Percentiles rank a stretch among this genome's conserved stretches.
These are phyloP conservation scores for Seladonia tumulorum DNA, from an alignment of 2,888 invertebrate species.

Conservation along the genomic window DNA sequence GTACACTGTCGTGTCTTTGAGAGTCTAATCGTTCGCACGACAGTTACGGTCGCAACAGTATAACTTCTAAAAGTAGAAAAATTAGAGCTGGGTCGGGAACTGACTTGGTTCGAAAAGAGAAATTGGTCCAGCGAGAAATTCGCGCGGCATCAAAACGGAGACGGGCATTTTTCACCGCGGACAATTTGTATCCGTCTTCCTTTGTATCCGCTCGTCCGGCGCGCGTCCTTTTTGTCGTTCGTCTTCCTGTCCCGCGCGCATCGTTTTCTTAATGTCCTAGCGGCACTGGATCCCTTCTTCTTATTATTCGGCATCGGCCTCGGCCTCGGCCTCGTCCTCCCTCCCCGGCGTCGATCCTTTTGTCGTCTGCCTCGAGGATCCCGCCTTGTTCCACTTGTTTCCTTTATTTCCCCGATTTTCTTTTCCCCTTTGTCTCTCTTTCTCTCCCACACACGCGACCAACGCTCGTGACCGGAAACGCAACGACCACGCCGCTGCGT, in stretches of 20 bases:
- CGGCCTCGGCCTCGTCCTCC: constrained; percentile 28
- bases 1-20: too few relatives aligned
- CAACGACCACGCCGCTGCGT: constrained; percentile 9
- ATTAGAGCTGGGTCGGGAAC: too few relatives aligned
- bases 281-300: constrained; percentile 18
- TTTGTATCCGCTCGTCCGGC: constrained; percentile 14
- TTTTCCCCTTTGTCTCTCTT: constrained; percentile 20
- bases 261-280: constrained; percentile 2
- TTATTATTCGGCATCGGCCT: constrained; percentile 21
- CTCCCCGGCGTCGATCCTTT: constrained; percentile 20
- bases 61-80: too few relatives aligned
- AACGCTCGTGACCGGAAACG: constrained; percentile 41
- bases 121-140: not conserved
- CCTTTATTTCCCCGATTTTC: constrained; percentile 43
- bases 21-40: too few relatives aligned
- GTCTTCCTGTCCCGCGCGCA: constrained; percentile 22
- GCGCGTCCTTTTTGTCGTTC: constrained; percentile 12
- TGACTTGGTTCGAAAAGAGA: too few relatives aligned
- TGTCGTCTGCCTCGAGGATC: constrained; percentile 14
- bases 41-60: too few relatives aligned
- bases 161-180: constrained; percentile 1
- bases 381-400: constrained; percentile 42
- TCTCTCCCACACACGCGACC: constrained; percentile 8
- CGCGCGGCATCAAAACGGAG: not conserved
- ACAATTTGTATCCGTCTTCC: constrained; percentile 37